Conservation (phyloP, 1,140 invertebrate species). For the Sinella curviseta region DNA sequence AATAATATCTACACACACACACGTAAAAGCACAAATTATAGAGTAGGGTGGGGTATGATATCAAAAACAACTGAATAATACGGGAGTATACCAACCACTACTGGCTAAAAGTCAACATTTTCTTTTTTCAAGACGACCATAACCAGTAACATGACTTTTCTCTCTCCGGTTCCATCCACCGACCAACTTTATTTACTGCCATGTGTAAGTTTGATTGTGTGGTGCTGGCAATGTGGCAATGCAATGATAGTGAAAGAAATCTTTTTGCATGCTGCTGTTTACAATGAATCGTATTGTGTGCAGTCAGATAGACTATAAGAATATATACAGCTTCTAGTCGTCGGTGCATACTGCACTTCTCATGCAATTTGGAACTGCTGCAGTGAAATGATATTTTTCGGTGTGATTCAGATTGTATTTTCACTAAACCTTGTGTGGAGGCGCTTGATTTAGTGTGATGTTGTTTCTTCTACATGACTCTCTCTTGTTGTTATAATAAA, state of each 20-base stretch:
- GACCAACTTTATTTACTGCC: slow-evolving; percentile 19
- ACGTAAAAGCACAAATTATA: background rate
- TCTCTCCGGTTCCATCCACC: background rate
- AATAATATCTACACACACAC: background rate
- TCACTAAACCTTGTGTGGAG: background rate
- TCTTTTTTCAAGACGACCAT: slow-evolving; percentile 7
- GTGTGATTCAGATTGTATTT: background rate
- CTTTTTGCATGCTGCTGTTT: background rate
- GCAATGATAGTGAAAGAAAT: background rate
- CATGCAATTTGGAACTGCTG: no score
- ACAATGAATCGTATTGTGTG: background rate
- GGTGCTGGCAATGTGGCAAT: background rate
- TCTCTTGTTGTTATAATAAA: background rate
- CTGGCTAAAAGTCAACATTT: slow-evolving; percentile 19
- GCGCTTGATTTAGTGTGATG: slow-evolving; percentile 4
- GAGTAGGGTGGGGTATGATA: background rate
- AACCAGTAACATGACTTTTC: slow-evolving; percentile 1
- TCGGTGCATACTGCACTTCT: no score
- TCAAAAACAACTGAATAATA: background rate
- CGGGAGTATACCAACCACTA: no score
- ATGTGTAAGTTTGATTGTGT: slow-evolving; percentile 16
- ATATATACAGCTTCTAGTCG: no score
- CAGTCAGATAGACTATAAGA: background rate
- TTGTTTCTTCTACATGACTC: no score
- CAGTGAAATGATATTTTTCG: no score